Evolutionary conservation across 2,113 vertebrate species (phyloP), one percentile per base, ranked within the genome.

Genomic region (Chloebia gouldiae): DNA sequence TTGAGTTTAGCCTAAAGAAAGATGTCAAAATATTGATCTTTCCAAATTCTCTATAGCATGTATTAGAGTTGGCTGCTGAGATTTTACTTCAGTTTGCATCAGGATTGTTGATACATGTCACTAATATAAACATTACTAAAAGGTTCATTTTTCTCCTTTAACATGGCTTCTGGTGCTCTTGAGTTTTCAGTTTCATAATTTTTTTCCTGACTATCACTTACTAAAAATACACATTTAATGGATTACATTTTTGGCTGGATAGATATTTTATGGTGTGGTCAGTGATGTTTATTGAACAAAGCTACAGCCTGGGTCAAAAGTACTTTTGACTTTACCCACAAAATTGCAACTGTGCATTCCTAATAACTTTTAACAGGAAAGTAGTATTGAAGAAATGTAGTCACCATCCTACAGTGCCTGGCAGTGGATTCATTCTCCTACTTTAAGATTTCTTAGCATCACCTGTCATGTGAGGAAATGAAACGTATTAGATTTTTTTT

Each of bases 11-110:
- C 33, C 42, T 61, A 88, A 86, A 78, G 37, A 83, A 94, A 95
- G 22, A 13, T 94, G 79, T 93, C 68, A 96, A 95, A 96, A 96
- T 90, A 91, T 53, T 95, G 82, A 56, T 54, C 69, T 96, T 95
- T 84, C 65, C 33, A 84, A 86, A 79, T 23, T 88, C n/a, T 28
- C 21, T 63, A 28, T 47, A 71, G 27, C 47, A 33, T 24, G 5
- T 57, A 42, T 81, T 88, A 71, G 40, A 88, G 44, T 33, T 88
- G 60, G 47, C 63, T 5, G 2, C 50, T 73, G 78, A 65, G 42
- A 64, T 76, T 82, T 84, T 60, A 20, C 51, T 68, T 85, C 44
- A 59, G 59, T 56, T 63, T 78, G 14, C 49, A 56, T 71, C 40
- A 88, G 42, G 47, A 44, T 54, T 2, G 2, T 79, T 90, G 64